Evolutionary conservation across 2,888 invertebrate genomes (phyloP).

Genomic region (Ochropleura plecta): DNA sequence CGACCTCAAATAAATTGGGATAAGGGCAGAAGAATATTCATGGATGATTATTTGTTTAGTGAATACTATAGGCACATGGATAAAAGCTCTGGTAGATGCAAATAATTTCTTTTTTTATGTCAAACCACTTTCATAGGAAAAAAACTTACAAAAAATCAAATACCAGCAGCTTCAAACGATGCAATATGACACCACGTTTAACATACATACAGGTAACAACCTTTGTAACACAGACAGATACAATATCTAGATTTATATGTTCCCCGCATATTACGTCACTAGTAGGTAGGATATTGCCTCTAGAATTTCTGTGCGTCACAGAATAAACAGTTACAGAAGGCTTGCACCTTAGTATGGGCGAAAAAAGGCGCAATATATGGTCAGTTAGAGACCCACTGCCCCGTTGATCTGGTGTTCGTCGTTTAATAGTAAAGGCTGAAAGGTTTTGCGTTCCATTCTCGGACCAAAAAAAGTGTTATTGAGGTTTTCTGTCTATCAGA

Average conservation of each 20-base stretch:
- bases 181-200: conserved; percentile 35
- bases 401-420: too few species aligned
- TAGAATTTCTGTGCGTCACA: conserved; percentile 54
- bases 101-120: not conserved
- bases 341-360: not conserved
- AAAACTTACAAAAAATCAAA: conserved; percentile 19
- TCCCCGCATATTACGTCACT: conserved; percentile 51
- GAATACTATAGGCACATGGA: too few species aligned
- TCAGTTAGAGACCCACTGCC: too few species aligned
- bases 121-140: not conserved
- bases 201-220: conserved; percentile 32
- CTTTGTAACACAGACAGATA: conserved; percentile 24
- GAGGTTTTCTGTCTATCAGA: too few species aligned
- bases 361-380: not conserved
- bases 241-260: conserved; percentile 56
- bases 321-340: conserved; percentile 15
- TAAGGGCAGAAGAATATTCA: too few species aligned
- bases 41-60: too few species aligned
- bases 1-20: too few species aligned
- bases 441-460: too few species aligned
- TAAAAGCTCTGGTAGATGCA: too few species aligned
- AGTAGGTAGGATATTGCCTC: conserved; percentile 68
- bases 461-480: too few species aligned
- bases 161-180: conserved; percentile 7
- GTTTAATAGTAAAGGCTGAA: too few species aligned